These are phyloP conservation scores for Dendronephthya gigantea DNA, from an alignment of 64 coral and sea anemone species.

Conservation along the genomic window DNA sequence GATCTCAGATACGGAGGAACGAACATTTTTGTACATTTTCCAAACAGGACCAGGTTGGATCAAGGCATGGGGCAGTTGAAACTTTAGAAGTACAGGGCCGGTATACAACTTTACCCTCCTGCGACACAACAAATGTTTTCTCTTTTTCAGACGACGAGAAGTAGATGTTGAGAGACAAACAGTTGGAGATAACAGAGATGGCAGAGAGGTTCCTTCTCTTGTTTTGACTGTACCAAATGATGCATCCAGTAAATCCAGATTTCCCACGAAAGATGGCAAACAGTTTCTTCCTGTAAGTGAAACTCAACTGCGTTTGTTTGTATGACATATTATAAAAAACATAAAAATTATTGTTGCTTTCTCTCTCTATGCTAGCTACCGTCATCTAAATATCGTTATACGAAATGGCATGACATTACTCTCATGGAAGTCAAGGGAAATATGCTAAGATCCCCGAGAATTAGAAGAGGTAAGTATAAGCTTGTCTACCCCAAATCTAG, in stretches of 20 bases:
- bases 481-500: neutral
- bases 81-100: neutral
- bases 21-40: too few species aligned
- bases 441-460: constrained; percentile 82
- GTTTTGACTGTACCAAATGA: neutral
- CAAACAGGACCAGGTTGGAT: too few species aligned
- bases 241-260: neutral
- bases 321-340: neutral
- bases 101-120: too few species aligned
- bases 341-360: neutral
- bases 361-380: constrained; percentile 51
- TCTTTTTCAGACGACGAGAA: neutral
- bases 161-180: neutral
- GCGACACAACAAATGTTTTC: neutral
- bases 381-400: constrained; percentile 73
- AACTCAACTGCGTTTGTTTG: too few species aligned
- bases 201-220: neutral
- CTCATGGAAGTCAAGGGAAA: constrained; percentile 89
- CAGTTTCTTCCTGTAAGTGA: neutral
- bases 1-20: too few species aligned
- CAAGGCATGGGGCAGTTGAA: too few species aligned
- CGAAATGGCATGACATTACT: constrained; percentile 93
- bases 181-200: neutral
- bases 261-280: neutral
- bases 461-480: constrained; percentile 53